phyloP scores from a whole-genome alignment of 1,140 invertebrate genomes.

The Euura saliciscinereae region DNA sequence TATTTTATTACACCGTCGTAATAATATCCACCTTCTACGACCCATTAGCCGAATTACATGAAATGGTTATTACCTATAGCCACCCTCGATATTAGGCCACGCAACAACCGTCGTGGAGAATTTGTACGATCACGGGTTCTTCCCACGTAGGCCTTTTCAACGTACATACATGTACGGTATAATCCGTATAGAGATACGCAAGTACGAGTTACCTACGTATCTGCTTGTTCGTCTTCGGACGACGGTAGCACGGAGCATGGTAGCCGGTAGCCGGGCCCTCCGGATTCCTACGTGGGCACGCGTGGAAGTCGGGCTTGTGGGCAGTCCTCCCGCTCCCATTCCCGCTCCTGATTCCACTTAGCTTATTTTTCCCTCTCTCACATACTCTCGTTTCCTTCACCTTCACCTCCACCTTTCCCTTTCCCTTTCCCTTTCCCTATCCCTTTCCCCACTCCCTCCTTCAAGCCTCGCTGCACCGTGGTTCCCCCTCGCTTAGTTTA shows the following conservation, averaged over 20 bases:
- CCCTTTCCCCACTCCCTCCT: too few species aligned
- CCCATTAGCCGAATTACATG: not conserved
- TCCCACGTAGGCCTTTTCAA: not conserved
- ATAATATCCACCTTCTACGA: not conserved
- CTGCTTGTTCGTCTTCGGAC: not conserved
- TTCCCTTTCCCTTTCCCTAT: too few species aligned
- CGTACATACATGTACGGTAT: not conserved
- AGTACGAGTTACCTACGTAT: not conserved
- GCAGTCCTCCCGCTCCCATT: not conserved
- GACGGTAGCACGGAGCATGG: not conserved
- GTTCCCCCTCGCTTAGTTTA: slow-evolving; percentile 4
- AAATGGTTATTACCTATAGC: not conserved
- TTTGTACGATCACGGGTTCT: not conserved
- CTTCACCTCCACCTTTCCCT: too few species aligned
- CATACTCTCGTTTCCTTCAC: too few species aligned
- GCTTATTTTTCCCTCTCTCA: not conserved
- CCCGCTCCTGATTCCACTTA: not conserved
- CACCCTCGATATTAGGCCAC: not conserved
- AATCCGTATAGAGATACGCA: not conserved
- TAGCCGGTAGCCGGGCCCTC: slow-evolving; percentile 5
- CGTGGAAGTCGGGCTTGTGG: not conserved
- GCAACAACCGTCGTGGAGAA: not conserved
- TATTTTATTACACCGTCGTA: too few species aligned
- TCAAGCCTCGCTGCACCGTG: not conserved
- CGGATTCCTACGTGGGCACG: not conserved